These are phyloP conservation scores for Philonicus albiceps DNA, from an alignment of 2,888 invertebrate species.

Conservation along the genomic window DNA sequence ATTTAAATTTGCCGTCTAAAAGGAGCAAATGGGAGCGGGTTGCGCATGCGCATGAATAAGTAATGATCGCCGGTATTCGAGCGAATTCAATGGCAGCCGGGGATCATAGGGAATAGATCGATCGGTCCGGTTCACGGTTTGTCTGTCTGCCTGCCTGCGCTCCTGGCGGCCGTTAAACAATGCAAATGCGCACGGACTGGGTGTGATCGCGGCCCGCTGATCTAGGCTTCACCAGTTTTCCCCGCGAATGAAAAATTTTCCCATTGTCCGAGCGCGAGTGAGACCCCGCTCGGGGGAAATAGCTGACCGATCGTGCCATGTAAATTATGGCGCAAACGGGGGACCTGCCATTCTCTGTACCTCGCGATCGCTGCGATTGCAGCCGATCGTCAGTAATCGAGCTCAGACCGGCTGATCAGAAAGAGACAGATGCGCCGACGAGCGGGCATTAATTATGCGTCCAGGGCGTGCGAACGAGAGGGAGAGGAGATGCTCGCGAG, in stretches of 20 bases:
- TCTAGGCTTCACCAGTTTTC: background rate
- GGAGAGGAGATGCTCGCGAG: slow-evolving; percentile 11
- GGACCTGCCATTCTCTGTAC: slow-evolving; percentile 29
- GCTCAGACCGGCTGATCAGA: background rate
- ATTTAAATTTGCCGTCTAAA: slow-evolving; percentile 35
- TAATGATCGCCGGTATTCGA: background rate
- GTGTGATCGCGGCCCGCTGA: slow-evolving; percentile 2
- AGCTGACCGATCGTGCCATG: slow-evolving; percentile 15
- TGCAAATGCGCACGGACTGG: background rate
- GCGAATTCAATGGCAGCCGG: slow-evolving; percentile 25
- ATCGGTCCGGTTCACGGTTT: background rate
- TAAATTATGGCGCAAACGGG: slow-evolving; percentile 35
- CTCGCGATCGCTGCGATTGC: slow-evolving; percentile 25
- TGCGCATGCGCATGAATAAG: slow-evolving; percentile 27
- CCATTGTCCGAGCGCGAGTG: slow-evolving; percentile 12
- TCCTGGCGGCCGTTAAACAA: slow-evolving; percentile 8
- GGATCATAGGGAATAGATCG: background rate
- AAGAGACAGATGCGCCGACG: background rate
- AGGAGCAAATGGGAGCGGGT: background rate
- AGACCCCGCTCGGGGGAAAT: slow-evolving; percentile 9
- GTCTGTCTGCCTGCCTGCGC: background rate
- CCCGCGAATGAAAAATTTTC: slow-evolving; percentile 30
- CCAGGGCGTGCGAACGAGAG: background rate
- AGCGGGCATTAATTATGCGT: background rate
- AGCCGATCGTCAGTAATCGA: slow-evolving; percentile 9